Evolutionary conservation across 2,888 invertebrate species (phyloP).

Genomic region (Azorinus chamasolen): DNA sequence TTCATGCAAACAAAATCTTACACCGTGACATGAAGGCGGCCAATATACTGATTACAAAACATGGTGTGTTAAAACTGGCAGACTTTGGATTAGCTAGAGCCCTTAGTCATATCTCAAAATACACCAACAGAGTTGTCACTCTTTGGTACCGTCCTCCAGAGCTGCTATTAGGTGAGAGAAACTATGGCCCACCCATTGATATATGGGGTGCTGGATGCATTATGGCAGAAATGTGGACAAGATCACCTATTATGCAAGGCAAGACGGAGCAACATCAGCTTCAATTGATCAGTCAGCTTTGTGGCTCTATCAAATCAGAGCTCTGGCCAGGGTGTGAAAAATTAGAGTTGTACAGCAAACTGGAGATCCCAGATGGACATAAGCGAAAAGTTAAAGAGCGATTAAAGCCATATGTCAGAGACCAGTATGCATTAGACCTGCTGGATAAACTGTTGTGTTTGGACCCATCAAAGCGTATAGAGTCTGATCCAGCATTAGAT

Average conservation of each 20-base stretch:
- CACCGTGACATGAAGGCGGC: constrained; percentile 98
- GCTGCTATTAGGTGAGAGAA: constrained; percentile 89
- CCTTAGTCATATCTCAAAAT: constrained; percentile 94
- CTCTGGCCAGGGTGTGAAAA: constrained; percentile 96
- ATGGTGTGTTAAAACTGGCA: constrained; percentile 94
- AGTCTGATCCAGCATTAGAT: constrained; percentile 97
- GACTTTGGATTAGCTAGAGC: constrained; percentile 99
- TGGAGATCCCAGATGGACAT: constrained; percentile 83
- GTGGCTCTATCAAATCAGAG: constrained; percentile 97
- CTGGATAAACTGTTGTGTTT: constrained; percentile 96
- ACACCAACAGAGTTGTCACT: constrained; percentile 99
- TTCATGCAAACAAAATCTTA: constrained; percentile 93
- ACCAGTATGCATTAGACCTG: constrained; percentile 96
- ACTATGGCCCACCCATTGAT: constrained; percentile 99
- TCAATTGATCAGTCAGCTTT: constrained; percentile 97
- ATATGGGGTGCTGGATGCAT: constrained; percentile 98
- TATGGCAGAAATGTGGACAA: constrained; percentile 99
- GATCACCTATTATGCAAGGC: constrained; percentile 91
- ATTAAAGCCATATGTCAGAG: constrained; percentile 95
- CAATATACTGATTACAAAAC: constrained; percentile 98
- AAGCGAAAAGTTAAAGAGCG: constrained; percentile 85
- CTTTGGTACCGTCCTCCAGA: constrained; percentile 94
- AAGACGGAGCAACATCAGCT: constrained; percentile 98
- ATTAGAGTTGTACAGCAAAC: constrained; percentile 92
- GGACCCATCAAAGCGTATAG: constrained; percentile 95